Evolutionary conservation across 1,140 invertebrate genomes (phyloP), one percentile per base, ranked within the genome.

Genomic region (Pseudomyrmex cubaensis): DNA sequence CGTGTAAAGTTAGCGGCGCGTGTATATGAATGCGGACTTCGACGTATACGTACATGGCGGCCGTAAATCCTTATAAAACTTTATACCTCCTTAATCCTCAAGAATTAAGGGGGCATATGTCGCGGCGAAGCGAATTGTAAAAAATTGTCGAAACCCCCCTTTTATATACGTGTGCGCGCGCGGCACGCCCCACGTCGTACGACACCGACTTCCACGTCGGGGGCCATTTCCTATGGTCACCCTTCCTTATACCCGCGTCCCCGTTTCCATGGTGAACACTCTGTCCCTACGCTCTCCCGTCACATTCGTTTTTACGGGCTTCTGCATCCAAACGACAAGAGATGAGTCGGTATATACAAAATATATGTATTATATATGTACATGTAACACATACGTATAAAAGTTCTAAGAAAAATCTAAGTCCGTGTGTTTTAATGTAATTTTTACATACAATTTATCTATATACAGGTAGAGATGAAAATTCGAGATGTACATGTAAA

Each of bases 71-170:
- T 35, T 35, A 35, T 35, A 35, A 35, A 44, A 52, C 17, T 8
- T 59, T 59, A 54, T 78, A 78, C 74, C 48, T 13, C 57, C 62
- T 88, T 88, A 87, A 88, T 85, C 69, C 83, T 13, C 17, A 44
- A 22, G 78, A 83, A 83, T 89, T 85, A 89, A 83, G 67, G 74
- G 74, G 67, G 70, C 13, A 52, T 52, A 52, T 35, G 35, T 35
- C 35, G 35, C 35, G 35, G 35, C 35, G 35, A 35, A 35, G 35
- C 35, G 35, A 35, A 35, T 35, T 35, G 74, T 78, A 86, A 83
- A 88, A 88, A 86, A 87, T 89, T 66, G 61, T 86, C 85, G 57
- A 84, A 84, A 70, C 52, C 52, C 76, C 80, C n/a, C 52, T 56
- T 20, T 20, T 59, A 48, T 44, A 20, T 48, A 10, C 61, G 35